Evolutionary conservation across 2,113 vertebrate genomes (phyloP).

Genomic region (Proteles cristata): DNA sequence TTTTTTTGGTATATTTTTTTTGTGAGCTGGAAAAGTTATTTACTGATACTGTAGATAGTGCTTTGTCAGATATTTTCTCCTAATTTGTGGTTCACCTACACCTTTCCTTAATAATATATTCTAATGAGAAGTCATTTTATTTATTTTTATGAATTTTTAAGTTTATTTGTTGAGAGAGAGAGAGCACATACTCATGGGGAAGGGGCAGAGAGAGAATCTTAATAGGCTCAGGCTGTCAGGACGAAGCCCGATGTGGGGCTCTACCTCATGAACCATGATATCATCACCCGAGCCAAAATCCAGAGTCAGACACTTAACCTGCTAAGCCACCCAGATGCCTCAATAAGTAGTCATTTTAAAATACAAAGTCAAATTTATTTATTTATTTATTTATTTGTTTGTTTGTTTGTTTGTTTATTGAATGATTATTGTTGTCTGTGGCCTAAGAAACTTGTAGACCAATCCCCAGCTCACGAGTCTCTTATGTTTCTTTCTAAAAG

Average conservation of each 20-base stretch:
- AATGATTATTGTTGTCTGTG: not conserved
- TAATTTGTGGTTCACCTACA: not conserved
- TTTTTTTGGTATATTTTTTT: not conserved
- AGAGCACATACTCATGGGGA: too few relatives aligned
- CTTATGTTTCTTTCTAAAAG: not conserved
- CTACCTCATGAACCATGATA: too few relatives aligned
- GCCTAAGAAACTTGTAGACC: not conserved
- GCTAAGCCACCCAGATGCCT: too few relatives aligned
- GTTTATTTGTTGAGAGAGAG: too few relatives aligned
- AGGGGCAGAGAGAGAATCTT: too few relatives aligned
- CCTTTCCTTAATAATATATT: not conserved
- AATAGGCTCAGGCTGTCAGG: too few relatives aligned
- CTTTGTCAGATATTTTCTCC: not conserved
- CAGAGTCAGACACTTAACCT: too few relatives aligned
- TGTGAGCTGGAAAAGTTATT: not conserved
- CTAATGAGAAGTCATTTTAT: too few relatives aligned
- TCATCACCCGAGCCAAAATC: too few relatives aligned
- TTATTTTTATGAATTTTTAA: too few relatives aligned
- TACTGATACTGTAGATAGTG: not conserved
- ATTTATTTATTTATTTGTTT: not conserved
- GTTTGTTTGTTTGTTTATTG: not conserved
- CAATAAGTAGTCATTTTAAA: not conserved
- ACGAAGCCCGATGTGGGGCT: too few relatives aligned
- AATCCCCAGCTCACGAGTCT: not conserved
- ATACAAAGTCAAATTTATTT: not conserved